Base-by-base conservation (phyloP, 1,140 invertebrate species). In the Zaprionus capensis region DNA sequence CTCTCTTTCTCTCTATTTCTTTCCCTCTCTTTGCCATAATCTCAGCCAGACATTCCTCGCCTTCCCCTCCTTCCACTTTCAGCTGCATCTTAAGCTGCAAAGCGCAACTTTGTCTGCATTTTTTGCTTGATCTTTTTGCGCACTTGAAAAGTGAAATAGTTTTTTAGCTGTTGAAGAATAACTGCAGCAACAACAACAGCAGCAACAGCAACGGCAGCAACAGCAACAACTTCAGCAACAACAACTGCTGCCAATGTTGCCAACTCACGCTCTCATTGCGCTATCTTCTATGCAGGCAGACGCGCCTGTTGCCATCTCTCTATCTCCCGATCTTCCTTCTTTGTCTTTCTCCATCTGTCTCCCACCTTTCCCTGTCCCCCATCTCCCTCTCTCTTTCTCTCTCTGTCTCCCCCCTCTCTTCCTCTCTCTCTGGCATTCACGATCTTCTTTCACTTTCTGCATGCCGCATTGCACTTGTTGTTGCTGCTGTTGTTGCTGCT, bases 381-480 rank as follows among this genome's bases (percentile, higher is more conserved):
- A 5, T 0, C 24, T 68, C 59, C 53, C 46, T 9, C 63, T 26
- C 5, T 22, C 7, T 9, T 63, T 26, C 11, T n/a, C 6, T 44
- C 46, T 56, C 56, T 41, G 64, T n/a, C 26, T 17, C 28, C 28
- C 28, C 7, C 6, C 15, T 36, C 67, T 26, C 34, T 41, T 34
- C 41, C 34, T 22, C 41, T 59, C 62, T 68, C 24, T 68, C 41
- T 57, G 38, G 2, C 68, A 53, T 69, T 53, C 69, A 78, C 83
- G 78, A 88, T 81, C 81, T 78, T 88, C 85, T 88, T 87, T 88
- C 85, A 88, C 84, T 88, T 88, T 87, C 85, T 82, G 85, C 81
- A 71, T 73, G 69, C 63, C 56, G 57, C 26, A 17, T 31, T 20
- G 49, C 71, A 69, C 46, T 63, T 72, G 55, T 34, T 38, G 56